Base-by-base conservation (phyloP, 2,888 invertebrate genomes). In the Tenthredo distinguenda region DNA sequence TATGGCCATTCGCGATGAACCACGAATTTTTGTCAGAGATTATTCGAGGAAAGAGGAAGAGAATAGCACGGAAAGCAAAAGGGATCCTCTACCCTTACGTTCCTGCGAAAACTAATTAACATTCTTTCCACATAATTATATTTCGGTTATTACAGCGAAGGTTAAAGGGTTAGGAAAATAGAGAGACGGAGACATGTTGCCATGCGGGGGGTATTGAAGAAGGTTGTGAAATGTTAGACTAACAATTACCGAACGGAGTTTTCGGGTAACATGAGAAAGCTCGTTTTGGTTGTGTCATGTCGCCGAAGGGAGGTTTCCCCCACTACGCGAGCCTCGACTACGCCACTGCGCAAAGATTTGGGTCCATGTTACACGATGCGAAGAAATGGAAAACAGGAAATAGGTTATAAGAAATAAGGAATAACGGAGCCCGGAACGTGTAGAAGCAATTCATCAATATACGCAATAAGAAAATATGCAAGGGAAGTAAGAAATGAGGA, bases 21-120 rank as follows among this genome's bases (percentile, higher is more conserved):
- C 0, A 5, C 9, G 9, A 26, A 62, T 62, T 62, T 62, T 21
- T 12, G 7, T 62, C 2, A 3, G 9, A 9, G 9, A 12, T 62
- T 26, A 62, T 26, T 26, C 62, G 21, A n/a, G 5, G 37, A 37
- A 18, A 71, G 71, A 34, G 65, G 12, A 6, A 34, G 9, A 18
- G 10, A 9, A 65, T 55, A 10, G 10, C 15, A 34, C 18, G n/a
- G 4, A 7, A 37, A 37, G n/a, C 37, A 5, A 71, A 37, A 34
- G 62, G 26, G 62, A 71, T 71, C 18, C n/a, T 6, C 71, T 71
- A 37, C 71, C 37, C 43, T 43, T 47, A 76, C 76, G 76, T 15
- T 40, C 40, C 6, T n/a, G 34, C 15, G 7, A 47, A 76, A 76
- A 76, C 76, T 47, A n/a, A 76, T 76, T 76, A 76, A 76, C 26